Evolutionary conservation across 2,113 vertebrate species (phyloP).

Genomic region (Lonchura striata): DNA sequence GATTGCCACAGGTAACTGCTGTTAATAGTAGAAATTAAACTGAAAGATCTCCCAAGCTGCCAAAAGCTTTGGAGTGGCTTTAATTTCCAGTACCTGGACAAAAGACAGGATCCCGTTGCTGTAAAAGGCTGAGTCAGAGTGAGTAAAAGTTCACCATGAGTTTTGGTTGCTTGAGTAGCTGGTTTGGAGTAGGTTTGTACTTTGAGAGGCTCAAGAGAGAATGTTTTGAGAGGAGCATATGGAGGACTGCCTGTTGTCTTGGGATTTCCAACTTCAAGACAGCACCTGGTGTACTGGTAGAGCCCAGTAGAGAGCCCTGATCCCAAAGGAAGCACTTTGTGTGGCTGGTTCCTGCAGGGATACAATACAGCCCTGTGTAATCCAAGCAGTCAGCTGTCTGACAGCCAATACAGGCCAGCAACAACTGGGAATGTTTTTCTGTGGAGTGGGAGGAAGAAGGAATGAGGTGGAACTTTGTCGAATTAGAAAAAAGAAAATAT

Average conservation of each 20-base stretch:
- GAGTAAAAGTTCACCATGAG: background rate
- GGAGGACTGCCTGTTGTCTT: background rate
- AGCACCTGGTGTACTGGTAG: background rate
- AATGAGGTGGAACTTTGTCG: background rate
- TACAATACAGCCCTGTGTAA: conserved; percentile 48
- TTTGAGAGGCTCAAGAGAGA: background rate
- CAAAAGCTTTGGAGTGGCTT: background rate
- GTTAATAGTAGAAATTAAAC: background rate
- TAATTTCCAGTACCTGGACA: background rate
- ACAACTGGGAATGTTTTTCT: conserved; percentile 56
- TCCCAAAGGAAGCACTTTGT: background rate
- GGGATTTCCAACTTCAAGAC: background rate
- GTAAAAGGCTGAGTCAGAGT: background rate
- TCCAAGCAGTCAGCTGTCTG: conserved; percentile 48
- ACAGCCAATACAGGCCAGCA: background rate
- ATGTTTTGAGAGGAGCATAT: background rate
- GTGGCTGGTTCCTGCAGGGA: background rate
- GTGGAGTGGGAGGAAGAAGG: background rate
- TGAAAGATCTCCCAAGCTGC: background rate
- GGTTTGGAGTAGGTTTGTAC: background rate
- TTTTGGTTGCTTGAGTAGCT: background rate
- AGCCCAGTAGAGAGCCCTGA: background rate
- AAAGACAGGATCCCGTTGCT: background rate
- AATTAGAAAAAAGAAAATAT: background rate
- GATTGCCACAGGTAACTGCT: background rate